Base-by-base conservation (phyloP, 2,797 vertebrate species). In the Acanthopagrus latus region DNA sequence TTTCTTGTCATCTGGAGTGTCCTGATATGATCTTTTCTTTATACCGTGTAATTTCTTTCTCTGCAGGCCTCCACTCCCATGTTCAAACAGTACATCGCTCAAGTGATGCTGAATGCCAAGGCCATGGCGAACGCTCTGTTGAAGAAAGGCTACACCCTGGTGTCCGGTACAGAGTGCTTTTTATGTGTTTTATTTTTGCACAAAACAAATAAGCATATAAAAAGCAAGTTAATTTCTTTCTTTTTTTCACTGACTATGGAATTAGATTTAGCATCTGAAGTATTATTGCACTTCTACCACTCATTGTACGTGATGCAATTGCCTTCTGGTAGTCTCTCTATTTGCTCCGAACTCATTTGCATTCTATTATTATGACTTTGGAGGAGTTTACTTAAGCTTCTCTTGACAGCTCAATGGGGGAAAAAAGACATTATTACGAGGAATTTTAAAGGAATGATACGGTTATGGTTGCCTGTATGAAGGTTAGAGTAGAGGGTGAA, bases 81-180 rank as follows among this genome's bases (percentile, higher is more conserved):
- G 80, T 97, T 97, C 94, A 95, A 81, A 71, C 92, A 95, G 87
- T 97, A 97, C 78, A 95, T 96, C 63, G 77, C 91, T 79, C 97
- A 97, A 80, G 94, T 97, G 66, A 81, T 97, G 85, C 95, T 92
- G 83, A 97, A 97, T 0, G 92, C 96, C 47, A 95, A 93, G 78
- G 90, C 95, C 88, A 97, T 97, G 97, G 96, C 96, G 0, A 86
- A 93, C 1, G 94, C 95, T 0, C 91, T 97, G 87, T 93, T 97
- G 25, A 93, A 94, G 84, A 95, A 90, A 0, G 96, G 96, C 5
- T 97, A 95, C 87, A 96, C 95, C 0, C 81, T 97, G 70, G 96
- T 97, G 64, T 97, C 97, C 80, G 96, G 96, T 97, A 81, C 48
- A 4, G 54, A 21, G 25, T 17, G 5, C 14, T 55, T 59, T 55